Percentiles rank a stretch among this genome's conserved stretches.
phyloP scores from a whole-genome alignment of 2,888 invertebrate genomes.

The Trachelus troglodyta region DNA sequence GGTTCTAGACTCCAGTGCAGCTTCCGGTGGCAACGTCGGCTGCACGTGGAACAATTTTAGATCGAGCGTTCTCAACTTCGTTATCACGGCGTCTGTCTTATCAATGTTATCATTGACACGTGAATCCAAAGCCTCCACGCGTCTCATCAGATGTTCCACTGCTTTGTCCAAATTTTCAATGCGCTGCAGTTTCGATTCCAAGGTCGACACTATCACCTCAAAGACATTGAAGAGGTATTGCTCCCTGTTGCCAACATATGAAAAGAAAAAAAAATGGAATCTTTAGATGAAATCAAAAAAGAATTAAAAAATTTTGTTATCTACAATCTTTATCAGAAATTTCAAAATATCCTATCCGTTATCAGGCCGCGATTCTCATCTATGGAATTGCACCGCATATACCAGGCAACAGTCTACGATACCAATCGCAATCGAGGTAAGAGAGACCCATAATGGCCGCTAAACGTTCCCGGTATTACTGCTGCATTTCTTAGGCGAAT shows the following conservation, averaged over 20 bases:
- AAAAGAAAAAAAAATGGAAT: conserved; percentile 5
- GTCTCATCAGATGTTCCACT: conserved; percentile 86
- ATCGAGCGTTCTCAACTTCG: conserved; percentile 80
- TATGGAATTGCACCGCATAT: neutral
- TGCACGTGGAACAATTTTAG: conserved; percentile 77
- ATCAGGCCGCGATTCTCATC: neutral
- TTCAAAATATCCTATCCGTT: neutral
- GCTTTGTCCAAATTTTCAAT: conserved; percentile 90
- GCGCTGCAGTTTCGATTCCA: conserved; percentile 87
- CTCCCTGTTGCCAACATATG: conserved; percentile 76
- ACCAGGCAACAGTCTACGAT: neutral
- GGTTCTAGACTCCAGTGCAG: conserved; percentile 41
- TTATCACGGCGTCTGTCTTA: conserved; percentile 86
- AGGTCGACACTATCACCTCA: conserved; percentile 88
- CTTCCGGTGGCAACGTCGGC: conserved; percentile 62
- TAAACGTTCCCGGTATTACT: neutral
- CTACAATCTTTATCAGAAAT: neutral
- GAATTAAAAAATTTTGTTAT: neutral
- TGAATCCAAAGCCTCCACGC: conserved; percentile 85
- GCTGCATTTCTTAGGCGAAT: neutral
- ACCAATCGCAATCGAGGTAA: neutral
- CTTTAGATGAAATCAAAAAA: neutral
- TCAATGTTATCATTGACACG: conserved; percentile 86
- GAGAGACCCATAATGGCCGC: neutral
- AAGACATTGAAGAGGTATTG: conserved; percentile 90